phyloP scores from a whole-genome alignment of 2,888 invertebrate species.

The Oxyteleia sp. region DNA sequence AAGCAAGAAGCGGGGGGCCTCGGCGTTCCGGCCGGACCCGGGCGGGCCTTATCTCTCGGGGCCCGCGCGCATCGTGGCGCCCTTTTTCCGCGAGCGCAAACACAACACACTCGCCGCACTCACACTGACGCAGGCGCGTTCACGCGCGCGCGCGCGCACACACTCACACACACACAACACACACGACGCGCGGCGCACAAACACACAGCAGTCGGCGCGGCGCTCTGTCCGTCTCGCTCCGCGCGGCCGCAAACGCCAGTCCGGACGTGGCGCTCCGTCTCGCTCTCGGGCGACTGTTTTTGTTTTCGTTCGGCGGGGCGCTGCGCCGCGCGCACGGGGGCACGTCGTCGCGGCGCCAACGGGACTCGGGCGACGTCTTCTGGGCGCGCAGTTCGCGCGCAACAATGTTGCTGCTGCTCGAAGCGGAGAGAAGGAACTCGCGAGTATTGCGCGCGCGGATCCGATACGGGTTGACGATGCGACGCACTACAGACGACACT shows the following conservation, averaged over 20 bases:
- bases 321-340: not conserved
- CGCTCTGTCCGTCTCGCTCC: slow-evolving; percentile 22
- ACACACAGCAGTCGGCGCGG: slow-evolving; percentile 43
- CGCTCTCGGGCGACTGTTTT: not conserved
- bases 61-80: slow-evolving; percentile 59
- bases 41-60: slow-evolving; percentile 63
- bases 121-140: slow-evolving; percentile 10
- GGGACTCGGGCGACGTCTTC: not conserved
- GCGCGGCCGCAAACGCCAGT: slow-evolving; percentile 21
- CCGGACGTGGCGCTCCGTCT: slow-evolving; percentile 28
- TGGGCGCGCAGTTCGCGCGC: not conserved
- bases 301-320: slow-evolving; percentile 15
- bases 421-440: not conserved
- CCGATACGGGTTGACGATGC: slow-evolving; percentile 19
- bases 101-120: slow-evolving; percentile 29
- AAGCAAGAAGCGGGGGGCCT: slow-evolving; percentile 21
- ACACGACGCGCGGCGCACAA: slow-evolving; percentile 51
- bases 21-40: slow-evolving; percentile 55
- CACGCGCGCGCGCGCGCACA: slow-evolving; percentile 5
- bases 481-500: slow-evolving; percentile 10
- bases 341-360: not conserved
- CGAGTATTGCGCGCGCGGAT: slow-evolving; percentile 6
- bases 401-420: not conserved
- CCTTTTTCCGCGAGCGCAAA: slow-evolving; percentile 44
- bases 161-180: no score